Evolutionary conservation across 2,113 vertebrate species (phyloP).

Genomic region (Boleophthalmus pectinirostris): DNA sequence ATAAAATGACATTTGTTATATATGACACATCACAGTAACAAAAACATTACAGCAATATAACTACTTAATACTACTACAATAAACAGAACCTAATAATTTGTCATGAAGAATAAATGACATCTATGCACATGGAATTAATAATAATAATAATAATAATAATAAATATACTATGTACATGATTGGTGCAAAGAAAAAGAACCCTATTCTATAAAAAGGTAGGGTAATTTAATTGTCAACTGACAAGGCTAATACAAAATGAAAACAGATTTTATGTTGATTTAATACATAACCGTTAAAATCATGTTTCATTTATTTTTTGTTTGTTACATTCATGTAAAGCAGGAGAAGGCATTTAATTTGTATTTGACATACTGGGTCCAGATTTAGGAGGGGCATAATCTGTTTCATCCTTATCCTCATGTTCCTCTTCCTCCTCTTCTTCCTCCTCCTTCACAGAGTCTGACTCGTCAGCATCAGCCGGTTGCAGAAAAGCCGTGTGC

Average conservation of each 20-base stretch:
- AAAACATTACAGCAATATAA: not conserved
- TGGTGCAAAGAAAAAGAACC: too few relatives aligned
- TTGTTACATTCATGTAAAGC: not conserved
- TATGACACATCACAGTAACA: not conserved
- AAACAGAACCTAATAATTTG: not conserved
- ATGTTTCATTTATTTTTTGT: not conserved
- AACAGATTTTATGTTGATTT: not conserved
- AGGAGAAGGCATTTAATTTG: constrained; percentile 21
- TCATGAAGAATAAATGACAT: not conserved
- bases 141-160: too few relatives aligned
- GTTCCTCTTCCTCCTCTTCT: constrained; percentile 85
- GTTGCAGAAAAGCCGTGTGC: constrained; percentile 95
- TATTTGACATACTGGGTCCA: constrained; percentile 82
- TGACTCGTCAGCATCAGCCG: constrained; percentile 88
- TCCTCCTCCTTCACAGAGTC: constrained; percentile 76
- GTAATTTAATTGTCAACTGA: not conserved
- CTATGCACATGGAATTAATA: too few relatives aligned
- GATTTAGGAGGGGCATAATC: constrained; percentile 85
- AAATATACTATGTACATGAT: too few relatives aligned
- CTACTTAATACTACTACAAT: not conserved
- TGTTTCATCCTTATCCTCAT: constrained; percentile 85
- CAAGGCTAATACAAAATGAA: not conserved
- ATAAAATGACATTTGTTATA: not conserved
- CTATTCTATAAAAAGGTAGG: too few relatives aligned
- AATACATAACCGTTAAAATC: not conserved